phyloP scores from a whole-genome alignment of 1,140 invertebrate species.

The Tetramorium simillimum region DNA sequence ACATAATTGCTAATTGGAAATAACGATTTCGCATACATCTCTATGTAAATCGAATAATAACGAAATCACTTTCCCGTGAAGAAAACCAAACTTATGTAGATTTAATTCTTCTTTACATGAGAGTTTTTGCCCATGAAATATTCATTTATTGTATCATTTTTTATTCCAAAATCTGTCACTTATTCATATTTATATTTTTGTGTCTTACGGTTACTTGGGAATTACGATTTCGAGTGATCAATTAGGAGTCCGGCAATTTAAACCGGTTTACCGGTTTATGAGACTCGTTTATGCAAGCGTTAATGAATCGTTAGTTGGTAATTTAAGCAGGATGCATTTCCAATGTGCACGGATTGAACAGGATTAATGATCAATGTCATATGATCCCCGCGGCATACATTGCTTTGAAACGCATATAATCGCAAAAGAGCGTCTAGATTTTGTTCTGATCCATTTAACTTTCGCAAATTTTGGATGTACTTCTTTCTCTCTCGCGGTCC shows the following conservation, averaged over 20 bases:
- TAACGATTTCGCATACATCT: background rate
- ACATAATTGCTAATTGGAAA: background rate
- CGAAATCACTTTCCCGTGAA: background rate
- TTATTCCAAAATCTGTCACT: background rate
- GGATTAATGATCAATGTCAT: conserved; percentile 53
- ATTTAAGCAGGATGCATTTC: conserved; percentile 54
- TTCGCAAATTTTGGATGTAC: background rate
- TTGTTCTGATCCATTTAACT: background rate
- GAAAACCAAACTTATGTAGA: background rate
- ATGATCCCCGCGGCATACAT: background rate
- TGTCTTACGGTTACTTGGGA: background rate
- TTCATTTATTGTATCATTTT: background rate
- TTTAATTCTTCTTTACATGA: conserved; percentile 36
- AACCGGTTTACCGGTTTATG: conserved; percentile 38
- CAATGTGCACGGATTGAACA: conserved; percentile 24
- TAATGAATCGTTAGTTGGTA: conserved; percentile 54
- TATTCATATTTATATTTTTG: background rate
- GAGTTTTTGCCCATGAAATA: background rate
- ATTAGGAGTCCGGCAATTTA: conserved; percentile 35
- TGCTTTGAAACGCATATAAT: conserved; percentile 19
- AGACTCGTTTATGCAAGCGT: conserved; percentile 34
- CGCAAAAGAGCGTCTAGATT: background rate
- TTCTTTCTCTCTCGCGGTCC: background rate
- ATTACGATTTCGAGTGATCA: background rate
- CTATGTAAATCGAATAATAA: background rate